These are phyloP conservation scores for Cyanoliseus patagonus DNA, from an alignment of 2,113 vertebrate species.

Conservation along the genomic window DNA sequence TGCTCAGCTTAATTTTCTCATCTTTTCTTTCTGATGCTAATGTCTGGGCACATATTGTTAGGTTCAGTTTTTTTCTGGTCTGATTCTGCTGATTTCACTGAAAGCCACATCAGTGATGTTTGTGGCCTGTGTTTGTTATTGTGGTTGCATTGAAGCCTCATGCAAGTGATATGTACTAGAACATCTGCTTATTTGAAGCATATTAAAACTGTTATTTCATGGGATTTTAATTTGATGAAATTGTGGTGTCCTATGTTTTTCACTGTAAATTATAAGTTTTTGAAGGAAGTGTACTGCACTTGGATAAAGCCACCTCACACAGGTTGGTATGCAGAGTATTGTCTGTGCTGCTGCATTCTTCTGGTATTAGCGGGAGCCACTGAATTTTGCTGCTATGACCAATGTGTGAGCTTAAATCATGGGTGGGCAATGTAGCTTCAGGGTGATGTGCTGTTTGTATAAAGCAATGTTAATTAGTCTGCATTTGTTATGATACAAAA, in stretches of 20 bases:
- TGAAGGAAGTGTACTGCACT: not conserved
- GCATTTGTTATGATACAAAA: not conserved
- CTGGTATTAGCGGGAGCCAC: not conserved
- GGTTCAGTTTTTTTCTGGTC: not conserved
- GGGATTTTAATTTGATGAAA: not conserved
- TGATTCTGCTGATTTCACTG: not conserved
- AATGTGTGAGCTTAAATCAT: not conserved
- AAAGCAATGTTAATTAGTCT: not conserved
- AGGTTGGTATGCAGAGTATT: not conserved
- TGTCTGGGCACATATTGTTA: not conserved
- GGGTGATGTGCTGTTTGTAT: not conserved
- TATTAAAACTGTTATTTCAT: not conserved
- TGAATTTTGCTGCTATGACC: not conserved
- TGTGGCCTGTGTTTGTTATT: not conserved
- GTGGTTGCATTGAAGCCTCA: not conserved
- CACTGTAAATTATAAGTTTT: not conserved
- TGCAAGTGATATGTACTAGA: not conserved
- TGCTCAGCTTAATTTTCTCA: not conserved
- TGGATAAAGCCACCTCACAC: not conserved
- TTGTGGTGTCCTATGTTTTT: not conserved
- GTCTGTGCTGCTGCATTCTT: not conserved
- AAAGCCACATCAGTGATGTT: not conserved
- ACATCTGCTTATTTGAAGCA: not conserved
- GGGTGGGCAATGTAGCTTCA: not conserved
- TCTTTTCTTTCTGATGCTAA: not conserved